Base-by-base conservation (phyloP, 2,113 vertebrate species). In the Empidonax traillii region DNA sequence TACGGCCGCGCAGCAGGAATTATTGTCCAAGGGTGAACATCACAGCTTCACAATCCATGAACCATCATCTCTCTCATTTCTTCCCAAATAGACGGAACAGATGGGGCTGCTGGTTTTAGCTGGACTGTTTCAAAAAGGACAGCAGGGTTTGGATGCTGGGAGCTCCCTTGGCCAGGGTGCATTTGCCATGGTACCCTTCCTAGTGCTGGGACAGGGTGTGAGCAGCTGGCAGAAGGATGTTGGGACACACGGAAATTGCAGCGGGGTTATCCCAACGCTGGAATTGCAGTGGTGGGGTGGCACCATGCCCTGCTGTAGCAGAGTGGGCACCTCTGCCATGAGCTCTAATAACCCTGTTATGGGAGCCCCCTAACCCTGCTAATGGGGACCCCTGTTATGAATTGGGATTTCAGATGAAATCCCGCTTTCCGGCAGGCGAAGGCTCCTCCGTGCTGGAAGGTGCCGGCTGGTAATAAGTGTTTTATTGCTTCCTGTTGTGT, bases 401-500 rank as follows among this genome's bases (percentile, higher is more conserved):
- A 9, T 21, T 5, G 71, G 25, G 30, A 18, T 35, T 41, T 25
- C 2, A 62, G 79, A 47, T 56, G 10, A 27, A 66, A 69, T 8
- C 63, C 55, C 56, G 1, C 49, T 16, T 15, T 37, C 14, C 79
- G 8, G 62, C 49, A 13, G 61, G 55, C 3, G 0, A 31, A 25
- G 67, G 44, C 35, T 74, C 16, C 43, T 87, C 84, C 4, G 3
- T 1, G 1, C 67, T 81, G 86, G 83, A 93, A 91, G 91, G 91
- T 79, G 87, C 75, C 7, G 76, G 86, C 94, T 69, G 89, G 66
- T 58, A 83, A 90, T 77, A 7, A 24, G 52, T 44, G 56, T 71
- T 90, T 75, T 80, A 95, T 93, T 93, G 81, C 86, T 94, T 96
- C 94, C 87, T 93, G 69, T 71, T 52, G 94, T 87, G 87, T 46